Percentiles rank a stretch among this genome's conserved stretches.
Evolutionary conservation across 1,140 invertebrate genomes (phyloP).

Genomic region (Tetranychus urticae): DNA sequence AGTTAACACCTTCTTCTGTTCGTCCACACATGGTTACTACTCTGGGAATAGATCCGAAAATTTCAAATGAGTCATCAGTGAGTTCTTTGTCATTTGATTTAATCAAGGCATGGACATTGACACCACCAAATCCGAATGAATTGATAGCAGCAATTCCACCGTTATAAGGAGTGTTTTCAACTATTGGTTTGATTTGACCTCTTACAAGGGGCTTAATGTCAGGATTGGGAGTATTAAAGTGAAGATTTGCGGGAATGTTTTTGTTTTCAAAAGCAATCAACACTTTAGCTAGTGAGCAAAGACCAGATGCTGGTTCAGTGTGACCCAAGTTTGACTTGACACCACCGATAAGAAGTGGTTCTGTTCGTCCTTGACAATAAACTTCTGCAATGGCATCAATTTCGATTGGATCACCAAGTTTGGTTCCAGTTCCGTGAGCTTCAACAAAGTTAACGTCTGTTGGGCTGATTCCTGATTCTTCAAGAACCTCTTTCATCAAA

Average conservation of each 20-base stretch:
- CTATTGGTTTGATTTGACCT: constrained; percentile 45
- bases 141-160: constrained; percentile 11
- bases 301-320: constrained; percentile 65
- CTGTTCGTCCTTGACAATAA: constrained; percentile 50
- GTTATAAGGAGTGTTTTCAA: constrained; percentile 11
- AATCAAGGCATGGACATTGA: constrained; percentile 21
- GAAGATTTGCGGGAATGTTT: constrained; percentile 66
- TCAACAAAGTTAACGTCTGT: constrained; percentile 20
- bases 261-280: constrained; percentile 68
- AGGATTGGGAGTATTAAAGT: constrained; percentile 58
- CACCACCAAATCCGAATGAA: constrained; percentile 12
- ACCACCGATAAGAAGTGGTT: constrained; percentile 67
- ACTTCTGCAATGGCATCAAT: constrained; percentile 73
- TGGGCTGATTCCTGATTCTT: constrained; percentile 19
- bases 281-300: constrained; percentile 67
- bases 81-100: constrained; percentile 32
- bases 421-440: constrained; percentile 26
- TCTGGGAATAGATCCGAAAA: not conserved
- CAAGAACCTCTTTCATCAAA: constrained; percentile 19
- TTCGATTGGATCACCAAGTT: constrained; percentile 83
- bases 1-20: constrained; percentile 18
- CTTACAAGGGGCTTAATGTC: constrained; percentile 66
- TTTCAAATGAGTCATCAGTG: not conserved
- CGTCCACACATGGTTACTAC: constrained; percentile 3
- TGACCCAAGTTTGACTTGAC: constrained; percentile 97